phyloP scores from a whole-genome alignment of 2,888 invertebrate species.

The Odontomyia ornata region DNA sequence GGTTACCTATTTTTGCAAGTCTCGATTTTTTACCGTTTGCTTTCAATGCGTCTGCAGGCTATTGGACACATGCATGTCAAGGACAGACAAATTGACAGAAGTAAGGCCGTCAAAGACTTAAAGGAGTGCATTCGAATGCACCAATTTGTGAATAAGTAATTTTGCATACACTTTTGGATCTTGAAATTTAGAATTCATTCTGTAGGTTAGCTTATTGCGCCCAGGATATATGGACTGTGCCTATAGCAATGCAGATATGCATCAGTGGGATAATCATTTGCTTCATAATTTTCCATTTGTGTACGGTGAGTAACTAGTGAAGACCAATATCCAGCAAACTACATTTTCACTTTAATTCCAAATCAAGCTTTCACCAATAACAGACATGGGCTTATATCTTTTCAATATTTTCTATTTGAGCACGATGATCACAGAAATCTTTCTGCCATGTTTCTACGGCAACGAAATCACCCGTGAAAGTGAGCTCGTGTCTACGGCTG shows the following conservation, averaged over 20 bases:
- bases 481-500: conserved; percentile 52
- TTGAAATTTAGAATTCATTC: not conserved
- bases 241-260: not conserved
- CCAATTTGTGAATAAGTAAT: conserved; percentile 23
- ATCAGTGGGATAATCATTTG: not conserved
- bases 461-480: conserved; percentile 57
- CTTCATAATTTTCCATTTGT: not conserved
- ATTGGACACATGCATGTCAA: conserved; percentile 23
- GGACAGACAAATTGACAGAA: not conserved
- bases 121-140: conserved; percentile 7
- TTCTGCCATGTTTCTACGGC: conserved; percentile 59
- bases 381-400: conserved; percentile 10
- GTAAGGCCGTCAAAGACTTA: not conserved
- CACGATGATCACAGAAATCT: conserved; percentile 57
- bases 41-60: conserved; percentile 54
- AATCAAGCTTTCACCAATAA: conserved; percentile 30
- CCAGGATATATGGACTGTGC: not conserved
- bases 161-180: not conserved
- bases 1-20: conserved; percentile 57
- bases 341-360: conserved; percentile 18
- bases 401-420: conserved; percentile 28
- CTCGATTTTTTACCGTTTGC: conserved; percentile 53
- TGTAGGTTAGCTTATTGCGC: not conserved
- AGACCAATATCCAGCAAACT: too few relatives aligned
- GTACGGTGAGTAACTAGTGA: not conserved